phyloP scores from a whole-genome alignment of 2,113 vertebrate species.

The Megaptera novaeangliae region DNA sequence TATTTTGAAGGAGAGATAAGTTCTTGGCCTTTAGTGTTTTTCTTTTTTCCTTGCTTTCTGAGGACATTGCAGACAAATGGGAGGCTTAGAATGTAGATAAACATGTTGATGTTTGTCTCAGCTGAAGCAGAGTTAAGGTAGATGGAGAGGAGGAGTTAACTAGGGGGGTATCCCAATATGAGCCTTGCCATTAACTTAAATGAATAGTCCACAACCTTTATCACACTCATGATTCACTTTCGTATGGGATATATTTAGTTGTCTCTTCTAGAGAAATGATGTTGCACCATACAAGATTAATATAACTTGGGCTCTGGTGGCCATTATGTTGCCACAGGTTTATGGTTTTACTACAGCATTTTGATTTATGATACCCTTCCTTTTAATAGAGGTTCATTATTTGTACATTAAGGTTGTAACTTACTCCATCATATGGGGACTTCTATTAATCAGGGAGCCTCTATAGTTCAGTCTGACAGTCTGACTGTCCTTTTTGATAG shows the following conservation, averaged over 20 bases:
- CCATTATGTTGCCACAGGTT: conserved; percentile 60
- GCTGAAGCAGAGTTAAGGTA: not conserved
- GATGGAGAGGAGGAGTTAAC: not conserved
- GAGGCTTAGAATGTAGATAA: not conserved
- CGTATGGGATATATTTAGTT: conserved; percentile 32
- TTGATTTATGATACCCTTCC: conserved; percentile 53
- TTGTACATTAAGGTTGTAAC: conserved; percentile 65
- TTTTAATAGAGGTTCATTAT: conserved; percentile 71
- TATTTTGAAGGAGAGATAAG: not conserved
- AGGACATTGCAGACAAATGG: not conserved
- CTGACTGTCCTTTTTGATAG: not conserved
- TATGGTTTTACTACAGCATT: conserved; percentile 51
- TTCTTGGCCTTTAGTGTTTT: not conserved
- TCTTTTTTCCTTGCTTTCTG: not conserved
- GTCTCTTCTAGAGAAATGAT: conserved; percentile 28
- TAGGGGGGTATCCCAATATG: not conserved
- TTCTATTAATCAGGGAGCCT: conserved; percentile 46
- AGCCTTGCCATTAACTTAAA: conserved; percentile 40
- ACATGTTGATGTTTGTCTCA: not conserved
- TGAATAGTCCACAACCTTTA: conserved; percentile 11
- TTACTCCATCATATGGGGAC: conserved; percentile 43
- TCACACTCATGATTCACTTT: conserved; percentile 40
- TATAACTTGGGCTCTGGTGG: conserved; percentile 17
- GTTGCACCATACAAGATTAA: conserved; percentile 41
- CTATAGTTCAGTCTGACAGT: not conserved